Conservation (phyloP, 2,113 vertebrate genomes). For the Prionailurus bengalensis region DNA sequence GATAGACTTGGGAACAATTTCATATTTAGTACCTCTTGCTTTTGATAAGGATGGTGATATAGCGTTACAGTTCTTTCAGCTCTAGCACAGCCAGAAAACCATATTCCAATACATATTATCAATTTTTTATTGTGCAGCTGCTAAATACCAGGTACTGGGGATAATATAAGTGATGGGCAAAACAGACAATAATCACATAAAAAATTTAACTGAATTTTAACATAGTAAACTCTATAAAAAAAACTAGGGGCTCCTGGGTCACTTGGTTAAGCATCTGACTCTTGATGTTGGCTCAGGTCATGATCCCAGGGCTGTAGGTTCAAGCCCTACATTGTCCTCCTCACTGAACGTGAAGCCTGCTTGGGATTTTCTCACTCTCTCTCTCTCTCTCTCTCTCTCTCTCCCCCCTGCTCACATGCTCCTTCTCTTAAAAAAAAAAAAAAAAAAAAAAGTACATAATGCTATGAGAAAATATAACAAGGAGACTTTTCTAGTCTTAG, state of each 20-base stretch:
- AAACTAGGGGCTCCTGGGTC: neutral
- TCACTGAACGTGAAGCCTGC: too few relatives aligned
- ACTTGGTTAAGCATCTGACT: too few relatives aligned
- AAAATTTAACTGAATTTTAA: neutral
- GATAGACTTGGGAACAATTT: slow-evolving; percentile 18
- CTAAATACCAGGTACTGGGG: neutral
- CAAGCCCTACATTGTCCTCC: too few relatives aligned
- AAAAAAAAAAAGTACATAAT: neutral
- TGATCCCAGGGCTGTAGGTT: too few relatives aligned
- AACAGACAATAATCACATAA: neutral
- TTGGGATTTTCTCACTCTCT: too few relatives aligned
- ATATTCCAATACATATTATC: neutral
- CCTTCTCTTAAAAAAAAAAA: too few relatives aligned
- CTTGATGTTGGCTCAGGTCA: too few relatives aligned
- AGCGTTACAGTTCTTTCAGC: slow-evolving; percentile 19
- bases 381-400: too few relatives aligned
- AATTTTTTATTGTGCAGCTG: slow-evolving; percentile 17
- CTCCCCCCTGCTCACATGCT: too few relatives aligned
- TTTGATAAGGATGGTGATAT: neutral
- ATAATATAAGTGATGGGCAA: neutral
- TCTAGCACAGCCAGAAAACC: neutral
- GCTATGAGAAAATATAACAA: neutral
- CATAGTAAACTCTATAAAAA: neutral
- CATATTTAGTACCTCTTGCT: neutral
- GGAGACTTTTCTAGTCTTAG: neutral